A percentile compares a stretch with the other conserved stretches of the same genome.
Evolutionary conservation across 1,140 invertebrate genomes (phyloP).

Genomic region (Brachionus koreanus): DNA sequence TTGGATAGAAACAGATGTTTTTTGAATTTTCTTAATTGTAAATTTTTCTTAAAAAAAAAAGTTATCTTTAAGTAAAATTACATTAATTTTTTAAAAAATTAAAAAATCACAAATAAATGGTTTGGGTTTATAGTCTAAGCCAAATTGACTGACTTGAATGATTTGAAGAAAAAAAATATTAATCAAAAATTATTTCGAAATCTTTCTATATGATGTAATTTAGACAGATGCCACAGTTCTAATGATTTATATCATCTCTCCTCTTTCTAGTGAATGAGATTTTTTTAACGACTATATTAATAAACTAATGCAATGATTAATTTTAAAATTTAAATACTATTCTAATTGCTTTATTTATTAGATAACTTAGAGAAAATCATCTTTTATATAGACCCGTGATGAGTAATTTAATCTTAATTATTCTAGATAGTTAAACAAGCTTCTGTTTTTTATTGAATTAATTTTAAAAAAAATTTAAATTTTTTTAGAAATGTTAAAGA

Average conservation of each 20-base stretch:
- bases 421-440: background rate
- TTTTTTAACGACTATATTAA: background rate
- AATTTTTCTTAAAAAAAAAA: no score
- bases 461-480: background rate
- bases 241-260: background rate
- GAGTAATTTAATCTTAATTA: constrained; percentile 1
- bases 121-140: no score
- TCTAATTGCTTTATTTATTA: background rate
- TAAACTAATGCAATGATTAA: background rate
- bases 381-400: background rate
- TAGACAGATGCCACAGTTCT: background rate
- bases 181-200: background rate
- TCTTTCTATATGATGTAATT: background rate
- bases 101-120: no score
- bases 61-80: no score
- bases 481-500: constrained; percentile 25
- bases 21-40: no score
- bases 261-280: background rate
- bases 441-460: background rate
- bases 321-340: background rate
- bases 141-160: no score
- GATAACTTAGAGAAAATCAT: background rate
- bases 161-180: background rate
- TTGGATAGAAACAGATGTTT: no score
- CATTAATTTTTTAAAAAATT: no score